Conservation (phyloP, 2,797 vertebrate genomes). For the Helostoma temminkii region DNA sequence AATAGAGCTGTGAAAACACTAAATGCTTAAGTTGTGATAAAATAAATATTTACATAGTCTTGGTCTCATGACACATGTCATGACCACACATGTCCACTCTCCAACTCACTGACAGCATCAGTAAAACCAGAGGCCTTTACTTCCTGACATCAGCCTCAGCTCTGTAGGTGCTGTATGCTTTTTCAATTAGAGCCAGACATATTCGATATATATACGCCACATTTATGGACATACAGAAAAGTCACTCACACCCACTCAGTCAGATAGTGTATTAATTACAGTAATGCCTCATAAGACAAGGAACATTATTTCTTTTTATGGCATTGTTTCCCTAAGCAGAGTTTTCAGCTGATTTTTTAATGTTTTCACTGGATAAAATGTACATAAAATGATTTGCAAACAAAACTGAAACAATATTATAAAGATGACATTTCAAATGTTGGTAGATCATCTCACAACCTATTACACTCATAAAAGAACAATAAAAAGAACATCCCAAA, state of each 20-base stretch:
- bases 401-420: no score
- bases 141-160: constrained; percentile 22
- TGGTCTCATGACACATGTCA: no score
- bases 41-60: background rate
- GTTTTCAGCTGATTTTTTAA: no score
- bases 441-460: no score
- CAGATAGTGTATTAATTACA: no score
- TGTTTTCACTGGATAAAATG: no score
- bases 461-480: no score
- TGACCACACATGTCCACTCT: constrained; percentile 20
- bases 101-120: constrained; percentile 36
- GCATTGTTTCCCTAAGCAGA: no score
- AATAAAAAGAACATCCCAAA: no score
- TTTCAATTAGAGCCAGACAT: constrained; percentile 30
- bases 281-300: background rate
- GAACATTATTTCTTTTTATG: no score
- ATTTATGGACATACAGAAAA: constrained; percentile 30
- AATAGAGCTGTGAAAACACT: constrained; percentile 33
- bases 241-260: constrained; percentile 18
- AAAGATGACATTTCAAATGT: no score
- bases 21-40: background rate
- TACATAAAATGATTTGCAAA: no score
- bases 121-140: constrained; percentile 22
- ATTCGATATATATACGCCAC: constrained; percentile 33
- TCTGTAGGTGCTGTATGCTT: constrained; percentile 42